These are phyloP conservation scores for Torymus auratus DNA, from an alignment of 2,888 invertebrate genomes.

Conservation along the genomic window DNA sequence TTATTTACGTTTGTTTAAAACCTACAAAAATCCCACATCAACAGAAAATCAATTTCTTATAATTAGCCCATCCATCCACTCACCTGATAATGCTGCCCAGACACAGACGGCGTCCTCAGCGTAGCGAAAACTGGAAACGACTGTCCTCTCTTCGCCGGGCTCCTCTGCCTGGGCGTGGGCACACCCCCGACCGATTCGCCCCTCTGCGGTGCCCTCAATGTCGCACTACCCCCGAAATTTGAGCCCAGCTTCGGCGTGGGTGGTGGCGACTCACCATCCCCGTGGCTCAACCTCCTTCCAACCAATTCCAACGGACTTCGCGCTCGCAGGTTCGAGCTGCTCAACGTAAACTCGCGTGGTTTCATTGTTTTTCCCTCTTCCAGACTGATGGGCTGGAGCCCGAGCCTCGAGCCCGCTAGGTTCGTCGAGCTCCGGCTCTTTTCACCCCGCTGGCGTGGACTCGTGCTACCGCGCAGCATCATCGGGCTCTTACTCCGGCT, in stretches of 20 bases:
- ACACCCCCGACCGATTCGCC: slow-evolving; percentile 58
- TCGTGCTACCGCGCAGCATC: slow-evolving; percentile 65
- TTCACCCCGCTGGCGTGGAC: slow-evolving; percentile 70
- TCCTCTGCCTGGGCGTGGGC: slow-evolving; percentile 69
- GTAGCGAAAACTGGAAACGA: slow-evolving; percentile 75
- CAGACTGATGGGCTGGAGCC: slow-evolving; percentile 69
- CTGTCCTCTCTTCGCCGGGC: slow-evolving; percentile 74
- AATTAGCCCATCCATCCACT: not conserved
- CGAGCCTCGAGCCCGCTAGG: slow-evolving; percentile 70
- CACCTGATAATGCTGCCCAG: slow-evolving; percentile 55
- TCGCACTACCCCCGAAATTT: slow-evolving; percentile 72
- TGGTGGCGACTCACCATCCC: slow-evolving; percentile 73
- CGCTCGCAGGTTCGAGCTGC: slow-evolving; percentile 73
- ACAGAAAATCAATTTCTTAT: no score
- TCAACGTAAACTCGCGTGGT: slow-evolving; percentile 73
- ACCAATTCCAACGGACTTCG: slow-evolving; percentile 74
- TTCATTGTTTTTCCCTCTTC: slow-evolving; percentile 67
- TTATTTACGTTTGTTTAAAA: no score
- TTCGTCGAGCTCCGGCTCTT: slow-evolving; percentile 73
- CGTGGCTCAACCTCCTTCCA: slow-evolving; percentile 73
- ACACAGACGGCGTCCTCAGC: slow-evolving; percentile 65
- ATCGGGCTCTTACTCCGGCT: slow-evolving; percentile 72
- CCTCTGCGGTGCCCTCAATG: slow-evolving; percentile 54
- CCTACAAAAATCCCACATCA: no score
- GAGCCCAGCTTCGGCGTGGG: slow-evolving; percentile 68